Evolutionary conservation across 2,888 invertebrate genomes (phyloP), one percentile per base, ranked within the genome.

Genomic region (Drosophila silvestris): DNA sequence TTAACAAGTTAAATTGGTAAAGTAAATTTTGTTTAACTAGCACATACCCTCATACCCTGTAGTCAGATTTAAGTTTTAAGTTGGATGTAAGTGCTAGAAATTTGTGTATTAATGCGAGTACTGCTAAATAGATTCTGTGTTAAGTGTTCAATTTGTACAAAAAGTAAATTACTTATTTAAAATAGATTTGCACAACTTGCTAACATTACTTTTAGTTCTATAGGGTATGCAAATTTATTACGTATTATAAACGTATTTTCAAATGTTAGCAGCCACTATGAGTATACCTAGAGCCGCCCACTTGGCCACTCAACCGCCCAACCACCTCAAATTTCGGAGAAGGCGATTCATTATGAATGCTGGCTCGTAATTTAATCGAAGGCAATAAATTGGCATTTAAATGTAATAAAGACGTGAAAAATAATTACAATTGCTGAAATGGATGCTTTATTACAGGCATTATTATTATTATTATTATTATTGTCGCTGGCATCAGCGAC

Each of bases 371-470:
- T 87, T 87, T 87, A 87, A 87, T 87, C 91, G 87, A 86, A 79
- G 79, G 87, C 91, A 89, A 87, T 87, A 87, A 87, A 87, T 87
- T 87, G 91, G 91, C 89, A 87, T 87, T 87, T 87, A 86, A 87
- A 90, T 87, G 89, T 89, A 86, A 90, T 87, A 90, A 87, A 87
- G 91, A 82, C 82, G 80, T 72, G 82, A 66, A 83, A 89, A 89
- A 90, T 84, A 89, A 89, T 88, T 90, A 84, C 82, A 78, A 74
- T 74, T 77, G 74, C 68, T 70, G 58, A 68, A 74, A 63, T 61
- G 71, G 57, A 60, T 61, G 82, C 89, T 81, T 86, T 80, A 76
- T 81, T 70, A 66, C 77, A 35, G 47, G 67, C 30, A 60, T 79
- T 79, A 63, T 75, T 82, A 70, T 74, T 81, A 67, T 73, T 65